These are phyloP conservation scores for Tetragonisca angustula DNA, from an alignment of 2,888 invertebrate genomes.

Conservation along the genomic window DNA sequence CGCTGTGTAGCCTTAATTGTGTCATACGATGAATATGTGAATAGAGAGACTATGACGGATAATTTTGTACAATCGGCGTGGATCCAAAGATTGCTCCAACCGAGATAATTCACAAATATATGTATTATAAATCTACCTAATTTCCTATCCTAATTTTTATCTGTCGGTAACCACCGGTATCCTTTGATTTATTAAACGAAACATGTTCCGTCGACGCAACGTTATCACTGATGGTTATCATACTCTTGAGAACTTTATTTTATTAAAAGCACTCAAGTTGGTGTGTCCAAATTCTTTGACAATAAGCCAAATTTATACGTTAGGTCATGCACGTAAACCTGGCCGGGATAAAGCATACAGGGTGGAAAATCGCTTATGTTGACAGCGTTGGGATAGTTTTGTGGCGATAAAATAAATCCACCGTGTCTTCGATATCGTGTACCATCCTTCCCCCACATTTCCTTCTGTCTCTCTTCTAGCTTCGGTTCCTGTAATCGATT, in stretches of 20 bases:
- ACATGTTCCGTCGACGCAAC: background rate
- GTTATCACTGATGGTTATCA: background rate
- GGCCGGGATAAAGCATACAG: slow-evolving; percentile 82
- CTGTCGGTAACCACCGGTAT: too few species aligned
- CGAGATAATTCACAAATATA: slow-evolving; percentile 55
- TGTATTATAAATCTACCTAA: slow-evolving; percentile 49
- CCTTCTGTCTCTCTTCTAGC: background rate
- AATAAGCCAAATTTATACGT: slow-evolving; percentile 83
- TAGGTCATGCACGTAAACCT: slow-evolving; percentile 83
- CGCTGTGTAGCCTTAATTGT: slow-evolving; percentile 15
- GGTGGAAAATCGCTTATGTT: slow-evolving; percentile 83
- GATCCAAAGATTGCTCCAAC: slow-evolving; percentile 41
- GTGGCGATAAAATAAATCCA: slow-evolving; percentile 86
- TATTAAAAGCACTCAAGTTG: background rate
- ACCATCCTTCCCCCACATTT: slow-evolving; percentile 83
- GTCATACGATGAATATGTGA: slow-evolving; percentile 60
- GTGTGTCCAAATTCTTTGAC: background rate
- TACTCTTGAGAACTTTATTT: background rate
- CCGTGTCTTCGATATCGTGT: slow-evolving; percentile 84
- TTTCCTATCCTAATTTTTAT: background rate
- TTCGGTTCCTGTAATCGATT: slow-evolving; percentile 5
- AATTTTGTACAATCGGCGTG: slow-evolving; percentile 57
- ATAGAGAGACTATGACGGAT: slow-evolving; percentile 60
- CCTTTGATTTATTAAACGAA: background rate
- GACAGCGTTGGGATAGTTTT: slow-evolving; percentile 86